Evolutionary conservation across 1,140 invertebrate genomes (phyloP).

Genomic region (Melipona quadrifasciata): DNA sequence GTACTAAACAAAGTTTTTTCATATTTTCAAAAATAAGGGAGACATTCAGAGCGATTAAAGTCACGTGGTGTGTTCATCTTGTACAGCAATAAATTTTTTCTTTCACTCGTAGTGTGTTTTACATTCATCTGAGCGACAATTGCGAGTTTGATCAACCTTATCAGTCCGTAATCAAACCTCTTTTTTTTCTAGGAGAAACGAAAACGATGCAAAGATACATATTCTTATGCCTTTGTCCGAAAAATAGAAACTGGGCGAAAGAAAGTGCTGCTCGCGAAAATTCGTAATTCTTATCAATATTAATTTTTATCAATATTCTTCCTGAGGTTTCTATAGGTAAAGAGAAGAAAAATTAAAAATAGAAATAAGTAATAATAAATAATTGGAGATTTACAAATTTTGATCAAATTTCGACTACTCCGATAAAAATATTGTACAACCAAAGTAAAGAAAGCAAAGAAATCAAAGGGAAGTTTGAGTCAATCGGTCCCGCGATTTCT

Average conservation of each 20-base stretch:
- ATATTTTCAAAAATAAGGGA: too few species aligned
- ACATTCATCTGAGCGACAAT: not conserved
- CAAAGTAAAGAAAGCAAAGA: not conserved
- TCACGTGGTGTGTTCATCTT: too few species aligned
- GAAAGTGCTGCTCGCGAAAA: not conserved
- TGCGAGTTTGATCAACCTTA: not conserved
- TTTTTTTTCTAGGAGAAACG: not conserved
- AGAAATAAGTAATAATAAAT: too few species aligned
- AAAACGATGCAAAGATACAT: conserved; percentile 5
- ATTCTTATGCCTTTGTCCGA: not conserved
- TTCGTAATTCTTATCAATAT: not conserved
- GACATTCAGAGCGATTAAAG: too few species aligned
- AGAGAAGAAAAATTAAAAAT: too few species aligned
- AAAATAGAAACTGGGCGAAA: too few species aligned
- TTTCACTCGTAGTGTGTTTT: not conserved
- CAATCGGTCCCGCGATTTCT: not conserved
- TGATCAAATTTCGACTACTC: too few species aligned
- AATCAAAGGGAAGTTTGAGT: not conserved
- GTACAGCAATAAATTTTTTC: not conserved
- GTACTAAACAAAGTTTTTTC: too few species aligned
- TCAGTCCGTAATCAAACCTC: not conserved
- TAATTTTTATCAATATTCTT: too few species aligned
- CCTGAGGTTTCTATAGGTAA: too few species aligned
- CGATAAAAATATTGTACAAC: not conserved
- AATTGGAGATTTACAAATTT: too few species aligned